Conservation (phyloP, 2,113 vertebrate species). For the Equus przewalskii region DNA sequence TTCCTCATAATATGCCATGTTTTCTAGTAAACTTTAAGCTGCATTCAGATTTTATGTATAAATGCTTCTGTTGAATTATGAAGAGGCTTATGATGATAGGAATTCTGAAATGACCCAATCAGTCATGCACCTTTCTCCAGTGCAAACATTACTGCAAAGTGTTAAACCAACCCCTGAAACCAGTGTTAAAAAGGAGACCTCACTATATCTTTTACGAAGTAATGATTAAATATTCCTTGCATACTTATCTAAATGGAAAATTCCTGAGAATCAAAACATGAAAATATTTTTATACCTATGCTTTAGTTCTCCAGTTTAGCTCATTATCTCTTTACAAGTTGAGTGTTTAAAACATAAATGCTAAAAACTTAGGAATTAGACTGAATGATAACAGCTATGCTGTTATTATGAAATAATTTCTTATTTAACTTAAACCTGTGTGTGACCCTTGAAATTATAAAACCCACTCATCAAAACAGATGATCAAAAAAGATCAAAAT, state of each 20-base stretch:
- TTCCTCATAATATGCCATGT: not conserved
- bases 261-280: slow-evolving; percentile 15
- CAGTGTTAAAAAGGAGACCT: not conserved
- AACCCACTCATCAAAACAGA: slow-evolving; percentile 7
- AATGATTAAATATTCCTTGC: not conserved
- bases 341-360: not conserved
- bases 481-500: not conserved
- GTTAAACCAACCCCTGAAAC: not conserved
- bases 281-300: not conserved
- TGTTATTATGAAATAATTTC: not conserved
- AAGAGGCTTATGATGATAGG: not conserved
- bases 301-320: not conserved
- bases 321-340: not conserved
- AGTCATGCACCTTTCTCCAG: not conserved
- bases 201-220: not conserved
- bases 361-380: not conserved
- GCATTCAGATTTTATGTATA: not conserved
- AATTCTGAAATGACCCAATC: not conserved
- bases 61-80: not conserved
- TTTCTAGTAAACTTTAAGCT: not conserved
- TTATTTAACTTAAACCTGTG: not conserved
- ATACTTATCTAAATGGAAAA: not conserved
- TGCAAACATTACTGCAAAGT: not conserved
- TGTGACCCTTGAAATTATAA: not conserved
- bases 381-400: not conserved